Base-by-base conservation (phyloP, 2,888 invertebrate species). In the Pristionchus fissidentatus region DNA sequence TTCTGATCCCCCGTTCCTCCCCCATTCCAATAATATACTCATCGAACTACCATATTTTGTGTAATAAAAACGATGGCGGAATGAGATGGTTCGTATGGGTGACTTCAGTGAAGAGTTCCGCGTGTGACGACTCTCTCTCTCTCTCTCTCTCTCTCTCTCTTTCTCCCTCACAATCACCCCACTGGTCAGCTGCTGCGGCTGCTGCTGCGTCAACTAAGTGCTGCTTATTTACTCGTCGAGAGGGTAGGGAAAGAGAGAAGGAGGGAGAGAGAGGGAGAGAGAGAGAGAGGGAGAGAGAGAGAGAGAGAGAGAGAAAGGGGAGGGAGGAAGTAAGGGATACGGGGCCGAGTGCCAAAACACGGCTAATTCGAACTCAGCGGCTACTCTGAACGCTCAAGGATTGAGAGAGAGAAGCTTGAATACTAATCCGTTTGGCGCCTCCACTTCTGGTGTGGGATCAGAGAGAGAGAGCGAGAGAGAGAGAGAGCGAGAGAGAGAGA, bases 401-500 rank as follows among this genome's bases (percentile, higher is more conserved):
- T n/a, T n/a, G n/a, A n/a, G 26, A 57, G 57, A 57, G 57, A 57
- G 29, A 57, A 3, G n/a, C 32, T 32, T 52, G 8, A 52, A 52
- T 70, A n/a, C 70, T 70, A 70, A 70, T 70, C 70, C 70, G 26
- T 66, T 66, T 29, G 29, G 22, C 62, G 38, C 35, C 7, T n/a
- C 38, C 62, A 62, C 70, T 70, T 70, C 70, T 70, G 70, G 70
- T 4, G 70, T 7, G 26, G 41, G 70, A 70, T 70, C 70, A 70
- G 55, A n/a, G n/a, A n/a, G n/a, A n/a, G n/a, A n/a, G n/a, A n/a
- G n/a, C n/a, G n/a, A n/a, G n/a, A n/a, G n/a, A n/a, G n/a, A n/a
- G n/a, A n/a, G n/a, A n/a, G n/a, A n/a, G n/a, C n/a, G n/a, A n/a
- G n/a, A n/a, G n/a, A n/a, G n/a, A n/a, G n/a, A n/a, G n/a, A n/a